Percentiles rank a stretch among this genome's conserved stretches.
These are phyloP conservation scores for Aegypius monachus DNA, from an alignment of 2,113 vertebrate genomes.

Conservation along the genomic window DNA sequence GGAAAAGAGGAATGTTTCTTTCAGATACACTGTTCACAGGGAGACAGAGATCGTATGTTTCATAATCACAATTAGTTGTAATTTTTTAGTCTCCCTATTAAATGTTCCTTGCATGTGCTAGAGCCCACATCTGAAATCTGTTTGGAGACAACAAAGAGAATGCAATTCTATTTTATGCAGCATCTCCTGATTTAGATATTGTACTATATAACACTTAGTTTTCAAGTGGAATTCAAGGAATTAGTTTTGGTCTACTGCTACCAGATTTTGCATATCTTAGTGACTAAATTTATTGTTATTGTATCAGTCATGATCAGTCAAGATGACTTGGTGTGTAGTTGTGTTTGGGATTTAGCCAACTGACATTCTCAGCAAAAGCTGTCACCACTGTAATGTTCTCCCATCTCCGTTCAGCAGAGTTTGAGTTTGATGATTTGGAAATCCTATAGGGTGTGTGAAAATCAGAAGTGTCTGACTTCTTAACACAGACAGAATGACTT, in stretches of 20 bases:
- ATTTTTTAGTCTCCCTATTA: background rate
- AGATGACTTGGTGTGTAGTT: background rate
- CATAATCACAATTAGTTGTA: background rate
- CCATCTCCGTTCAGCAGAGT: background rate
- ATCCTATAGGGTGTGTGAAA: background rate
- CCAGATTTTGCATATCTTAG: background rate
- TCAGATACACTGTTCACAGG: background rate
- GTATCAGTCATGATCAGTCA: background rate
- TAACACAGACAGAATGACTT: background rate
- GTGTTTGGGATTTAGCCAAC: background rate
- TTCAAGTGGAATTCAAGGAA: background rate
- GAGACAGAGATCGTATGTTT: background rate
- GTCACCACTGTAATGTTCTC: background rate
- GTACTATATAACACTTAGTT: background rate
- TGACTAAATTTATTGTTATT: background rate
- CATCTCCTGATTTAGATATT: background rate
- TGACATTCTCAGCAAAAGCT: background rate
- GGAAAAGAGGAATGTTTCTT: background rate
- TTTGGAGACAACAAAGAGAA: background rate
- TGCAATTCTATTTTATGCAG: background rate
- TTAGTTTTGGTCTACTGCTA: background rate
- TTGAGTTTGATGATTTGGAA: background rate
- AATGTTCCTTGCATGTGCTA: background rate
- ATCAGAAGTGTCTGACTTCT: background rate
- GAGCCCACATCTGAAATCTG: background rate